Percentiles rank a stretch among this genome's conserved stretches.
Conservation (phyloP, 1,140 invertebrate species). For the Drosophila repleta region DNA sequence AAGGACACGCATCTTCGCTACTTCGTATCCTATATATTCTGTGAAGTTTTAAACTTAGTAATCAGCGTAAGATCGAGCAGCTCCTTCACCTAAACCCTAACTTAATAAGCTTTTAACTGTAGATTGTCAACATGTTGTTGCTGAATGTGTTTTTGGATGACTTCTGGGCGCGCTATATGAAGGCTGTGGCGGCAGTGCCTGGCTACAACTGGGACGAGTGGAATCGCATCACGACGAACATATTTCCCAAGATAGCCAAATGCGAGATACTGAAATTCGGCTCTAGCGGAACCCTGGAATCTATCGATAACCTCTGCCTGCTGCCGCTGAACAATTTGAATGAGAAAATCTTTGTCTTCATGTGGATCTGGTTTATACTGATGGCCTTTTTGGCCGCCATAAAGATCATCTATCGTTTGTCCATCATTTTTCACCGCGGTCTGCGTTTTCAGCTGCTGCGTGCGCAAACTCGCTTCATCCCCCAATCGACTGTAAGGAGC, state of each 20-base stretch:
- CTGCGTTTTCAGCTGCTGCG: conserved; percentile 84
- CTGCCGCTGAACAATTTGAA: conserved; percentile 91
- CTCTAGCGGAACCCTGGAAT: conserved; percentile 86
- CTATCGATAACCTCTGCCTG: conserved; percentile 89
- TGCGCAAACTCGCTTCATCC: conserved; percentile 82
- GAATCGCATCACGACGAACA: conserved; percentile 86
- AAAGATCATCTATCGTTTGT: conserved; percentile 86
- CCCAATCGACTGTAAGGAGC: conserved; percentile 33
- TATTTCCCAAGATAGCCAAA: conserved; percentile 92
- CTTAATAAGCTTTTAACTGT: not conserved
- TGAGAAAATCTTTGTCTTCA: conserved; percentile 91
- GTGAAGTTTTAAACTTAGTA: conserved; percentile 89
- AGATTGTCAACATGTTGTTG: conserved; percentile 86
- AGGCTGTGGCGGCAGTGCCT: conserved; percentile 85
- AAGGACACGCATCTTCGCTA: conserved; percentile 88
- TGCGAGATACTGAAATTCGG: conserved; percentile 89
- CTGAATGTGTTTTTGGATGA: conserved; percentile 90
- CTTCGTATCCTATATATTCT: conserved; percentile 88
- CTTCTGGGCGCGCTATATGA: conserved; percentile 89
- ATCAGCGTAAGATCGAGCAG: conserved; percentile 86
- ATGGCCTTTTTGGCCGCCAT: conserved; percentile 87
- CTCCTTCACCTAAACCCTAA: no score
- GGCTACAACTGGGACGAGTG: conserved; percentile 74
- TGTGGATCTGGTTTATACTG: conserved; percentile 93
- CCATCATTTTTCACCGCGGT: conserved; percentile 57